Evolutionary conservation across 2,113 vertebrate species (phyloP).

Genomic region (Cyprinodon variegatus): DNA sequence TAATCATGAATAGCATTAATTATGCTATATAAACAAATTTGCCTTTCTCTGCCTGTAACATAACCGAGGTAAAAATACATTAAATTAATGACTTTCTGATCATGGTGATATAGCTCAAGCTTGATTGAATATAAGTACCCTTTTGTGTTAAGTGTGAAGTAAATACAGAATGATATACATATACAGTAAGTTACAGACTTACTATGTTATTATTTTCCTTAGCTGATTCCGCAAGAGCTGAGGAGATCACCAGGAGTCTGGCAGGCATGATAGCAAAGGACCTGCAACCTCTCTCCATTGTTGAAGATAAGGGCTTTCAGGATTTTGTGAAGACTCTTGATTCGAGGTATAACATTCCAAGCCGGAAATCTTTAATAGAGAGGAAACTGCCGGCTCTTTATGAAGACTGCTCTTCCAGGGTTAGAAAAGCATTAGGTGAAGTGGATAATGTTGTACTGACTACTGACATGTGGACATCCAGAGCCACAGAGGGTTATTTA

Average conservation of each 20-base stretch:
- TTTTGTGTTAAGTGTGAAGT: too few species aligned
- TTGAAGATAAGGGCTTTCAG: not conserved
- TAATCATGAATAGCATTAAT: too few species aligned
- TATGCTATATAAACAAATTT: too few species aligned
- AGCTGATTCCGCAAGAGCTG: not conserved
- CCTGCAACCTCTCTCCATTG: slow-evolving; percentile 5
- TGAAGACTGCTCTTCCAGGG: not conserved
- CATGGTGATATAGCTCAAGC: too few species aligned
- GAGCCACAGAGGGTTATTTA: slow-evolving; percentile 10
- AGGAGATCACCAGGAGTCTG: not conserved
- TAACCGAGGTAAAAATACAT: too few species aligned
- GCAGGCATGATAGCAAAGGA: not conserved
- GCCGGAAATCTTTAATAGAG: not conserved
- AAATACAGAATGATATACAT: too few species aligned
- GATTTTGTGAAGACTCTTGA: not conserved
- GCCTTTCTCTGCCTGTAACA: too few species aligned
- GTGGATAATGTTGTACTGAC: not conserved
- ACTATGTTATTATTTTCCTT: not conserved
- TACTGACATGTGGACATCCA: slow-evolving; percentile 15
- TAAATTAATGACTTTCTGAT: too few species aligned
- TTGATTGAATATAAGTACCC: too few species aligned
- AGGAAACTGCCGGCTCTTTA: slow-evolving; percentile 9
- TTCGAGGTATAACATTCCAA: slow-evolving; percentile 6
- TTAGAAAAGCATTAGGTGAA: not conserved
- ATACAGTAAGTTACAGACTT: not conserved